A percentile compares a stretch with the other conserved stretches of the same genome.
Evolutionary conservation across 2,113 vertebrate genomes (phyloP).

Genomic region (Podarcis cretensis): DNA sequence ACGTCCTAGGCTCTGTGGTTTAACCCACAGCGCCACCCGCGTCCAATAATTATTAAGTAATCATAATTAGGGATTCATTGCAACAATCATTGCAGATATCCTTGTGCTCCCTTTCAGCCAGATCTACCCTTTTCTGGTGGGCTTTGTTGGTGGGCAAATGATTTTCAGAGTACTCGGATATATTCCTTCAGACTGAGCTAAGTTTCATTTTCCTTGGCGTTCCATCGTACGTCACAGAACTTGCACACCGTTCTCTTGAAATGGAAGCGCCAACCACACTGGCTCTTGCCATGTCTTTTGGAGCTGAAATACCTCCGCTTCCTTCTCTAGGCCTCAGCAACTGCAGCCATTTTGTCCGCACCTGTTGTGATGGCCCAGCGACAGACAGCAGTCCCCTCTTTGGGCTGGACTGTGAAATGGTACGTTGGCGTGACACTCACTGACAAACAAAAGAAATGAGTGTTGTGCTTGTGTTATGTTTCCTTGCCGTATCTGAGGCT

Average conservation of each 20-base stretch:
- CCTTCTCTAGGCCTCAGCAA: slow-evolving; percentile 74
- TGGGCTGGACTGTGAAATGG: slow-evolving; percentile 95
- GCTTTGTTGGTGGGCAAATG: too few species aligned
- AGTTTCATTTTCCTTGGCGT: too few species aligned
- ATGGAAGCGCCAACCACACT: neutral
- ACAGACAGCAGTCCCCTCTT: slow-evolving; percentile 89
- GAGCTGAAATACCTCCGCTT: slow-evolving; percentile 29
- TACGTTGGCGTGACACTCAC: slow-evolving; percentile 51
- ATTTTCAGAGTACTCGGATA: too few species aligned
- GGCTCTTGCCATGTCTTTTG: neutral
- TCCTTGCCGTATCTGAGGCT: neutral
- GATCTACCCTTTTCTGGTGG: too few species aligned
- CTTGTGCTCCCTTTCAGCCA: neutral
- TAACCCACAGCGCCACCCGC: too few species aligned
- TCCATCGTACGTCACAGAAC: too few species aligned
- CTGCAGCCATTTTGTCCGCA: slow-evolving; percentile 78
- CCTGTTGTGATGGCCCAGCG: slow-evolving; percentile 67
- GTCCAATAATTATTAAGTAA: too few species aligned
- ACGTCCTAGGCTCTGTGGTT: too few species aligned
- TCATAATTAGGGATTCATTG: too few species aligned
- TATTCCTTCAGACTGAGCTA: too few species aligned
- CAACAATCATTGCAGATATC: neutral
- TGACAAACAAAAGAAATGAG: neutral
- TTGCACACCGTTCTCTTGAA: too few species aligned
- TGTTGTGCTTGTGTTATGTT: neutral